Percentiles rank a stretch among this genome's conserved stretches.
Evolutionary conservation across 2,113 vertebrate species (phyloP).

Genomic region (Poeciliopsis retropinna): DNA sequence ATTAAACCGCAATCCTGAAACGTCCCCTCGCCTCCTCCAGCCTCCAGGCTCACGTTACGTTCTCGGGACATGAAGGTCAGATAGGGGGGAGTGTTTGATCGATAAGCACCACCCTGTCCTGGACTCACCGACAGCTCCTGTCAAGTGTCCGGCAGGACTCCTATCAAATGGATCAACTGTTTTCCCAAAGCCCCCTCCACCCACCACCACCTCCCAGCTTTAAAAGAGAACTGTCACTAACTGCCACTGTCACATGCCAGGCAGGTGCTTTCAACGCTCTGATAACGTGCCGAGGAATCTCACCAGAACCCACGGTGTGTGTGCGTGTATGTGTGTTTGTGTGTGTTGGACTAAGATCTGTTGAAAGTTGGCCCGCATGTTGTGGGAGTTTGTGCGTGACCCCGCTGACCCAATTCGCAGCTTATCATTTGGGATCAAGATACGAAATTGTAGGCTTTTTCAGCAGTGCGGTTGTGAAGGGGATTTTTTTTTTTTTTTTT

Average conservation of each 20-base stretch:
- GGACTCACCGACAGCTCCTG: constrained; percentile 76
- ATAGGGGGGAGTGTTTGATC: constrained; percentile 80
- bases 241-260: constrained; percentile 79
- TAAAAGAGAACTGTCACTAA: constrained; percentile 73
- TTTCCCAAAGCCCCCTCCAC: constrained; percentile 16
- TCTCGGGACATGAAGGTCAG: constrained; percentile 83
- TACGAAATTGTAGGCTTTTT: constrained; percentile 10
- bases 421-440: constrained; percentile 50
- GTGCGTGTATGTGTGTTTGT: neutral
- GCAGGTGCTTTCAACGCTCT: constrained; percentile 80
- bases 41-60: constrained; percentile 1
- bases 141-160: constrained; percentile 71
- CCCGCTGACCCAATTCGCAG: constrained; percentile 44
- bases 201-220: constrained; percentile 41
- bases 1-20: constrained; percentile 5
- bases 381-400: constrained; percentile 38
- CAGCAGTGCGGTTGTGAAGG: neutral
- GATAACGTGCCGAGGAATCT: constrained; percentile 71
- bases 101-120: constrained; percentile 82
- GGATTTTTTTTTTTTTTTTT: neutral
- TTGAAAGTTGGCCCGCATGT: constrained; percentile 53
- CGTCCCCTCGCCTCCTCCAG: neutral
- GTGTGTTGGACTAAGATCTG: constrained; percentile 29
- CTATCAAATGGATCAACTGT: constrained; percentile 70
- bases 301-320: constrained; percentile 38